Evolutionary conservation across 2,888 invertebrate genomes (phyloP).

Genomic region (Nematopogon swammerdamellus): DNA sequence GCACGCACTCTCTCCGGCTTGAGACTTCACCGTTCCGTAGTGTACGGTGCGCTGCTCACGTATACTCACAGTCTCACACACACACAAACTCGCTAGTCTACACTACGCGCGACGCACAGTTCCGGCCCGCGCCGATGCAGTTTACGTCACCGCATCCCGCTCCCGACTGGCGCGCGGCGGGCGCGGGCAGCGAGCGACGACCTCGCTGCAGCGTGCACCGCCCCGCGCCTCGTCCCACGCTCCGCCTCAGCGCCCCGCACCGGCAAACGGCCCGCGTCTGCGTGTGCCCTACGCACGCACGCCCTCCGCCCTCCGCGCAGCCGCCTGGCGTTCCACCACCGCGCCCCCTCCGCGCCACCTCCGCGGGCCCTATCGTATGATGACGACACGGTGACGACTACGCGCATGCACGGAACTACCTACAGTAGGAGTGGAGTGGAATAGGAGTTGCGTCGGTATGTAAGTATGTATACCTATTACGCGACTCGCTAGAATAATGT

Average conservation of each 20-base stretch:
- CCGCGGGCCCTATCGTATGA: conserved; percentile 24
- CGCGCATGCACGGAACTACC: not conserved
- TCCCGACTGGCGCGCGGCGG: conserved; percentile 39
- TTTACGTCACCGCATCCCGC: conserved; percentile 58
- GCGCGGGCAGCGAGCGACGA: conserved; percentile 37
- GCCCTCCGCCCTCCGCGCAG: conserved; percentile 11
- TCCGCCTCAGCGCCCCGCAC: conserved; percentile 15
- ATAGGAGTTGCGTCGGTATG: too few species aligned
- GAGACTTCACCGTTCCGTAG: not conserved
- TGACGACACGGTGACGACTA: conserved; percentile 8
- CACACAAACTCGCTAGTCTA: conserved; percentile 25
- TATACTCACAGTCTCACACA: conserved; percentile 31
- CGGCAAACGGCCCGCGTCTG: conserved; percentile 7
- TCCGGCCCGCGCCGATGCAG: conserved; percentile 54
- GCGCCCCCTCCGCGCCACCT: conserved; percentile 43
- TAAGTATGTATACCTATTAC: too few species aligned
- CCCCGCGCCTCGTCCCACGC: conserved; percentile 27
- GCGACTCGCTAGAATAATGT: too few species aligned
- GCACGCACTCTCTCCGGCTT: not conserved
- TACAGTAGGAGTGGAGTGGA: not conserved
- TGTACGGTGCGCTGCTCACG: not conserved
- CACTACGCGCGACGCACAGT: conserved; percentile 46
- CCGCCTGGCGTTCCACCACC: conserved; percentile 4
- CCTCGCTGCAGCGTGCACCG: conserved; percentile 35
- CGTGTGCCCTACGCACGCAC: conserved; percentile 20